phyloP scores from a whole-genome alignment of 2,888 invertebrate species.

The Eumerus sabulonum region DNA sequence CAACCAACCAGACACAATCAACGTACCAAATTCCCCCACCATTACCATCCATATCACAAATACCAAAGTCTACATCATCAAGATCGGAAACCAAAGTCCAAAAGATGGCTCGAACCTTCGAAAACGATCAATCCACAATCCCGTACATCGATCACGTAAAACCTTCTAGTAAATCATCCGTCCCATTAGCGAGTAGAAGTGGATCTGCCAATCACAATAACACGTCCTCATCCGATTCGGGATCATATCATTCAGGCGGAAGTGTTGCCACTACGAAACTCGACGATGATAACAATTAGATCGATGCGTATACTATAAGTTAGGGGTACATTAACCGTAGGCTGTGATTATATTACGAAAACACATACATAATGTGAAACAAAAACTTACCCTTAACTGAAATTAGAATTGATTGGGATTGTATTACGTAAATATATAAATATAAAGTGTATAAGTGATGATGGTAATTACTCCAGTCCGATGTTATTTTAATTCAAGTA shows the following conservation, averaged over 20 bases:
- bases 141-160: constrained; percentile 53
- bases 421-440: too few species aligned
- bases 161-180: constrained; percentile 37
- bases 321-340: constrained; percentile 16
- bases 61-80: constrained; percentile 32
- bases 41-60: constrained; percentile 70
- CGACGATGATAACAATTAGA: constrained; percentile 77
- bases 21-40: constrained; percentile 41
- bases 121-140: constrained; percentile 71
- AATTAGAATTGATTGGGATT: too few species aligned
- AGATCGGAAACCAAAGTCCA: constrained; percentile 73
- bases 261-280: constrained; percentile 78
- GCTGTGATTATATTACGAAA: constrained; percentile 70
- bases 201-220: constrained; percentile 22
- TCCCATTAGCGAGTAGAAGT: constrained; percentile 40
- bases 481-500: too few species aligned
- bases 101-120: constrained; percentile 74
- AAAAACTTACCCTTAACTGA: too few species aligned
- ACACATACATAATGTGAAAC: too few species aligned
- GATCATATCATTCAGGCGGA: constrained; percentile 79
- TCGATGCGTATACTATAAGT: constrained; percentile 73
- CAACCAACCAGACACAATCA: constrained; percentile 7
- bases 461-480: too few species aligned
- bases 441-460: too few species aligned
- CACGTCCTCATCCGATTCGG: constrained; percentile 72